These are phyloP conservation scores for Dione juno DNA, from an alignment of 2,888 invertebrate species.

Conservation along the genomic window DNA sequence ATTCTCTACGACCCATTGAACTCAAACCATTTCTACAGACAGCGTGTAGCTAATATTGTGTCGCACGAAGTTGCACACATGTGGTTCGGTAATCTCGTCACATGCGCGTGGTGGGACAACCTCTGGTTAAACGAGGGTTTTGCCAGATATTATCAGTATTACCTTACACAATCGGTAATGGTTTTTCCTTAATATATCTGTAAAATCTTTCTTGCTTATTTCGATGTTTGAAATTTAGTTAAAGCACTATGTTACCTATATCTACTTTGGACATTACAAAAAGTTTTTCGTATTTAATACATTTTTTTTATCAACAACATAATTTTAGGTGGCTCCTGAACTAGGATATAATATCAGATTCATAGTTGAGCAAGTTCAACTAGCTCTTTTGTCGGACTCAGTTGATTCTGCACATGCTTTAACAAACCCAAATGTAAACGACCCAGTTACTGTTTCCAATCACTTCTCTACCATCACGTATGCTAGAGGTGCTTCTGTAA, in stretches of 20 bases:
- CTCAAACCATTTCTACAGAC: conserved; percentile 83
- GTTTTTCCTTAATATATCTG: background rate
- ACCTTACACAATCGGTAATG: conserved; percentile 79
- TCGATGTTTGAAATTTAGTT: too few species aligned
- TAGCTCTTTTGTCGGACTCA: conserved; percentile 85
- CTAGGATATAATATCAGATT: conserved; percentile 79
- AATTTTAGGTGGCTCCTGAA: conserved; percentile 62
- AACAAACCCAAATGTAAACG: conserved; percentile 78
- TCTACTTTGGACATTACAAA: too few species aligned
- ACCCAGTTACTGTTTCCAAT: conserved; percentile 81
- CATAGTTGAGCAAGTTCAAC: conserved; percentile 87
- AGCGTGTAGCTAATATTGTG: conserved; percentile 86
- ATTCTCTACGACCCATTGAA: conserved; percentile 78
- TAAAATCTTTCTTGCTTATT: too few species aligned
- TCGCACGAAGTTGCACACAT: conserved; percentile 92
- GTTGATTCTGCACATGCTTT: conserved; percentile 83
- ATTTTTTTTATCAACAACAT: too few species aligned
- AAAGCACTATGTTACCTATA: too few species aligned
- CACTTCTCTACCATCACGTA: conserved; percentile 88
- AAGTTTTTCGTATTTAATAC: too few species aligned
- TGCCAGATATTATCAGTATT: conserved; percentile 88
- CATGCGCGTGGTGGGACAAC: conserved; percentile 89
- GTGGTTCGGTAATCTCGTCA: conserved; percentile 92
- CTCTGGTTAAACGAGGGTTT: conserved; percentile 89
- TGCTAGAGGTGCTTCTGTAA: conserved; percentile 84